phyloP scores from a whole-genome alignment of 2,888 invertebrate genomes.

The Clivina fossor region DNA sequence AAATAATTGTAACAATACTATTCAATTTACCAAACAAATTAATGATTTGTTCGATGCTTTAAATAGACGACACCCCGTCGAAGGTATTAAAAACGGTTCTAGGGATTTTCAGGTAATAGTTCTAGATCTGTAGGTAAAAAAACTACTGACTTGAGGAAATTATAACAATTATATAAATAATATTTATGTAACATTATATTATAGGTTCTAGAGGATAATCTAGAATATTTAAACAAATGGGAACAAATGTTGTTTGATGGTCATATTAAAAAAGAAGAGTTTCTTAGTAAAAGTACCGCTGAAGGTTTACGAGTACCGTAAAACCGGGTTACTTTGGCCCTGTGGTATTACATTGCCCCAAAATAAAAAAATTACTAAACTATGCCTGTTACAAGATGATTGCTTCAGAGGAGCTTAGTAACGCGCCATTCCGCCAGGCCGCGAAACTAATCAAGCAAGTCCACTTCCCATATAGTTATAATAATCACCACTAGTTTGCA shows the following conservation, averaged over 20 bases:
- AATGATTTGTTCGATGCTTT: constrained; percentile 28
- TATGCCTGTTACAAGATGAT: too few relatives aligned
- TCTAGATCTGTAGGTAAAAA: not conserved
- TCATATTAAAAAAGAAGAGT: constrained; percentile 14
- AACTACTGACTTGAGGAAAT: too few relatives aligned
- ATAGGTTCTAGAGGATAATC: constrained; percentile 21
- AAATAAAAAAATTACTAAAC: too few relatives aligned
- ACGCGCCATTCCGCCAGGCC: too few relatives aligned
- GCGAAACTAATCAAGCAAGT: too few relatives aligned
- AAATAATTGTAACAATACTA: constrained; percentile 17
- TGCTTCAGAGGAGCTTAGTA: too few relatives aligned
- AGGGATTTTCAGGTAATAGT: constrained; percentile 18
- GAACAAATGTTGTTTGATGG: constrained; percentile 11
- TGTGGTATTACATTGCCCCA: too few relatives aligned
- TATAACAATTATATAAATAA: constrained; percentile 3
- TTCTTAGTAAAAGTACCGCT: constrained; percentile 23
- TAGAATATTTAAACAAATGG: constrained; percentile 25
- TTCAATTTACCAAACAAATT: constrained; percentile 18
- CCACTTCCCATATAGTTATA: too few relatives aligned
- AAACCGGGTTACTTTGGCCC: too few relatives aligned
- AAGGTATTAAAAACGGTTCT: constrained; percentile 16
- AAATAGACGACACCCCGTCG: constrained; percentile 17
- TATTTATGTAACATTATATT: constrained; percentile 1
- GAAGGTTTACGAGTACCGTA: constrained; percentile 31
- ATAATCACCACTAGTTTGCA: too few relatives aligned